These are phyloP conservation scores for Erythrolamprus reginae DNA, from an alignment of 2,113 vertebrate species.

Conservation along the genomic window DNA sequence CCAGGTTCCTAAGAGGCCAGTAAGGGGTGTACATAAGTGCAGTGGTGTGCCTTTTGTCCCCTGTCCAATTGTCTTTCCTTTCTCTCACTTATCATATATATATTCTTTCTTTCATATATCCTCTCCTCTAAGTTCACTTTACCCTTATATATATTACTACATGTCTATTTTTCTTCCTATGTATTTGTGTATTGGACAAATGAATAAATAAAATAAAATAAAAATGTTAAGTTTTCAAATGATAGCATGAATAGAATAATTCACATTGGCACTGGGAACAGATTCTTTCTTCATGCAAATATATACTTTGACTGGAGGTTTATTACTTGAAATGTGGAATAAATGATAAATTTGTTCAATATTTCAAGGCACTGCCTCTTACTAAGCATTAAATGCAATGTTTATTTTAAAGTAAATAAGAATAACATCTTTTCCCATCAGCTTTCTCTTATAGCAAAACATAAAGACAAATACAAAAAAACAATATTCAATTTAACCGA, in stretches of 20 bases:
- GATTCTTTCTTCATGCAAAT: background rate
- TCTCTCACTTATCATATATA: too few relatives aligned
- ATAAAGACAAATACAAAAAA: background rate
- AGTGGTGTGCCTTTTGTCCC: too few relatives aligned
- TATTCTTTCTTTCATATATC: too few relatives aligned
- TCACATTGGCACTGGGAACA: background rate
- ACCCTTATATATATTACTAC: too few relatives aligned
- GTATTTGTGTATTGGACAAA: too few relatives aligned
- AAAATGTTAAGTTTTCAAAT: background rate
- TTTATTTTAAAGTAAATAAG: background rate
- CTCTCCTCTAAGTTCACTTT: too few relatives aligned
- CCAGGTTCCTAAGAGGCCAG: too few relatives aligned
- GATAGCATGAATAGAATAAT: background rate
- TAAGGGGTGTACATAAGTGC: too few relatives aligned
- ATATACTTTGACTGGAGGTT: background rate
- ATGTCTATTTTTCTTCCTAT: too few relatives aligned
- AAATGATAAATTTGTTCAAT: background rate
- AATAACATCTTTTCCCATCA: background rate
- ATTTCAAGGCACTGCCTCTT: background rate
- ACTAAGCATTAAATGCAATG: background rate
- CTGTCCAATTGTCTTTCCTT: too few relatives aligned
- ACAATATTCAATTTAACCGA: background rate
- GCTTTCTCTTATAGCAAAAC: background rate
- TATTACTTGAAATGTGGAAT: background rate
- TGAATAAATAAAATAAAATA: too few relatives aligned